Percentiles rank a stretch among this genome's conserved stretches.
Conservation (phyloP, 1,140 invertebrate genomes). For the Patella vulgata region DNA sequence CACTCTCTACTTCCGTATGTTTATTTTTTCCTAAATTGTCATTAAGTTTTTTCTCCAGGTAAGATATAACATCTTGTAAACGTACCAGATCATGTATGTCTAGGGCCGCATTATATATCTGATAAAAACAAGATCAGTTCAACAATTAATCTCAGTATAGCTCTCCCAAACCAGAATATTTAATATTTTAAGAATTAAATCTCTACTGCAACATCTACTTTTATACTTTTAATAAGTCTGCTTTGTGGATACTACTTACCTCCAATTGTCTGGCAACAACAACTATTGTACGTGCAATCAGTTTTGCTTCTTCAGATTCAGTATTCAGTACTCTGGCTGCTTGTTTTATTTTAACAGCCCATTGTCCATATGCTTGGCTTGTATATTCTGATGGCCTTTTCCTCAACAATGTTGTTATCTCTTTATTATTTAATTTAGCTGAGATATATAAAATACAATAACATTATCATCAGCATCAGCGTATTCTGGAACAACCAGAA, state of each 20-base stretch:
- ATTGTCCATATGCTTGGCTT: slow-evolving; percentile 10
- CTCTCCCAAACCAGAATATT: no score
- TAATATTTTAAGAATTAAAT: no score
- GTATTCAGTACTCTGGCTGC: background rate
- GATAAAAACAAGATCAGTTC: background rate
- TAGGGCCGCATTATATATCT: slow-evolving; percentile 34
- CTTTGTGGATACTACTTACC: no score
- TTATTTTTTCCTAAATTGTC: slow-evolving; percentile 1
- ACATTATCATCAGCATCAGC: no score
- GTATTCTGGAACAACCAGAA: no score
- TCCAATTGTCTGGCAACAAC: no score
- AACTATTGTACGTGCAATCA: no score
- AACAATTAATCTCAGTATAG: no score
- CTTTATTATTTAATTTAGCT: slow-evolving; percentile 1
- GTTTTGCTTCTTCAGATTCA: no score
- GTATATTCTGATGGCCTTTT: background rate
- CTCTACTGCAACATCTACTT: no score
- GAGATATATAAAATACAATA: background rate
- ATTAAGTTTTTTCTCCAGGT: slow-evolving; percentile 12
- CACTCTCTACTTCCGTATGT: no score
- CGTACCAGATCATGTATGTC: slow-evolving; percentile 36
- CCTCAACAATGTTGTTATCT: background rate
- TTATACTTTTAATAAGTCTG: no score
- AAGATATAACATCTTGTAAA: slow-evolving; percentile 25
- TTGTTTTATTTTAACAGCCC: slow-evolving; percentile 6